Evolutionary conservation across 2,888 invertebrate genomes (phyloP), one percentile per base, ranked within the genome.

Genomic region (Rutpela maculata): DNA sequence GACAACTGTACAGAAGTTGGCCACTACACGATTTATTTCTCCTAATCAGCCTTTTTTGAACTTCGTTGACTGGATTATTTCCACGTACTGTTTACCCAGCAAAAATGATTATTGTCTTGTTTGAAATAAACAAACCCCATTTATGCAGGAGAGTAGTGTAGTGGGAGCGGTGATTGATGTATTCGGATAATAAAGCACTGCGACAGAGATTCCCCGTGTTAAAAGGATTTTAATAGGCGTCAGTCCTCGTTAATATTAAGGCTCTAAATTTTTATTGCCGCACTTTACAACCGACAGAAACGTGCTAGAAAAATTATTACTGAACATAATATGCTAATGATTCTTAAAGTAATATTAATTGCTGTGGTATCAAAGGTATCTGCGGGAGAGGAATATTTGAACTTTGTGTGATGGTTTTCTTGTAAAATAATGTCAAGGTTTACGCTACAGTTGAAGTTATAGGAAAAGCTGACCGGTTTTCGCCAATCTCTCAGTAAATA

Each of bases 71-170:
- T 26, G 4, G 2, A 26, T 26, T 26, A 3, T 26, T 26, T 26
- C 38, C 38, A 7, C 38, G 38, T 60, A 18, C 19, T 60, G 18
- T 60, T 60, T 18, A 63, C 26, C n/a, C 17, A 26, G 31, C 63
- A 35, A 31, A 63, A 63, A n/a, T 63, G 63, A 63, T 63, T 63
- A 31, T 15, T 12, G 63, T 63, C 15, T 63, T 17, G 65, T 65
- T 65, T 62, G 15, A 38, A 38, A 15, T 43, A 43, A 43, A 4
- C 12, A 43, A 43, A 43, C 35, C 7, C 17, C 17, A 38, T 38
- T 38, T 65, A 38, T 65, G n/a, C 38, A 17, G 1, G 35, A 65
- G 65, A 65, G 38, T 38, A 65, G 4, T 15, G 43, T 15, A 43
- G 43, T 43, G 43, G 12, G 43, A 43, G 12, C 43, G 12, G 43